Base-by-base conservation (phyloP, 2,888 invertebrate species). In the Eupithecia dodoneata region DNA sequence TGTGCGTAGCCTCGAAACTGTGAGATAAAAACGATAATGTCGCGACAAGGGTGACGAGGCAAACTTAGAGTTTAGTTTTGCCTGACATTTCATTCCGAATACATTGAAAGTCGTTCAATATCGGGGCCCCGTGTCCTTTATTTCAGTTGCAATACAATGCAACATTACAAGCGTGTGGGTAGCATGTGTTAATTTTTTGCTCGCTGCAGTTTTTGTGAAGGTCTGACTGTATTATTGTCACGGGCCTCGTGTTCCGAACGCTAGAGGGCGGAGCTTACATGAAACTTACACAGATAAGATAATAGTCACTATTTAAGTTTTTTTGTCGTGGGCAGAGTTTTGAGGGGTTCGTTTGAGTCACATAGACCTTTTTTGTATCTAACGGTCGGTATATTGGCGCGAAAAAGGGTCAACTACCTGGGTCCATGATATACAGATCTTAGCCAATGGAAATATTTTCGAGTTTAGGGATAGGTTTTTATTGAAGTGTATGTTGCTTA, bases 211-310 rank as follows among this genome's bases (percentile, higher is more conserved):
- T 73, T 73, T 71, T 74, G 30, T 77, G 10, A 41, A 18, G 77
- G 45, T 77, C 74, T 66, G 74, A 49, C 15, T n/a, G 74, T 77
- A 77, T 42, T 66, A 55, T 66, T 73, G 74, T 75, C 72, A 75
- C 44, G 12, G 72, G 13, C 10, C 77, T 75, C 75, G 77, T 75
- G 41, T 77, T 9, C 45, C 72, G 30, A 7, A 42, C 71, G 12
- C 63, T 72, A 72, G 30, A 2, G 18, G 77, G 77, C 69, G 77
- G 59, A 69, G 77, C 77, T 70, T 74, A 47, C 18, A 45, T 10
- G 30, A 15, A 41, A 12, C 10, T n/a, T 30, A 42, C 66, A 42
- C 66, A 66, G 42, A 66, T 66, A 42, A 13, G 6, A 42, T 42
- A 15, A 42, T 6, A 66, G 41, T 42, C 9, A 42, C 66, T 66